Conservation (phyloP, 2,113 vertebrate species). For the Muntiacus muntjak region DNA sequence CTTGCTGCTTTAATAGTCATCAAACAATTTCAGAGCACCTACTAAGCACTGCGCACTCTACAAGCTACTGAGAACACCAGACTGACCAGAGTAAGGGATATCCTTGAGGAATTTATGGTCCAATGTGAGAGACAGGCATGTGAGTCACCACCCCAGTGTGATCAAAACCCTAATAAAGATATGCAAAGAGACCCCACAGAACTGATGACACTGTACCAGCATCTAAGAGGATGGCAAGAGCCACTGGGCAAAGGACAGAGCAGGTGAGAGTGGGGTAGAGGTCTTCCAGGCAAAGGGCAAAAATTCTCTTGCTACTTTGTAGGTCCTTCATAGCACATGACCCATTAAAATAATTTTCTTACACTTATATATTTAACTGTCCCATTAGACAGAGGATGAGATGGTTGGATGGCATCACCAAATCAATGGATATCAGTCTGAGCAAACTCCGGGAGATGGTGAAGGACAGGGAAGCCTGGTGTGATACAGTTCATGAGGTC, state of each 20-base stretch:
- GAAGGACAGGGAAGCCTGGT: not conserved
- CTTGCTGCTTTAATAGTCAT: not conserved
- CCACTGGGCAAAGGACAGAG: not conserved
- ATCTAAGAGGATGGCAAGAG: not conserved
- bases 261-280: not conserved
- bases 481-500: not conserved
- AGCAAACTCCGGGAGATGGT: not conserved
- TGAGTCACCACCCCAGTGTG: not conserved
- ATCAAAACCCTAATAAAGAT: not conserved
- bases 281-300: not conserved
- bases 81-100: not conserved
- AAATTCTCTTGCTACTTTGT: not conserved
- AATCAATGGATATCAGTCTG: not conserved
- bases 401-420: not conserved
- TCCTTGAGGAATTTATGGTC: not conserved
- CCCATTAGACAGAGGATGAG: not conserved
- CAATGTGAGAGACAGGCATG: not conserved
- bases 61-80: not conserved
- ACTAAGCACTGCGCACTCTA: not conserved
- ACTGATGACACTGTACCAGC: too few relatives aligned
- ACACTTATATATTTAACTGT: not conserved
- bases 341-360: not conserved
- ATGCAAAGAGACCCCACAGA: not conserved
- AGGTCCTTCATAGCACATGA: not conserved
- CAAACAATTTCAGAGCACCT: not conserved